Evolutionary conservation across 92 coral and sea anemone genomes (phyloP).

Genomic region (Pocillopora grandis): DNA sequence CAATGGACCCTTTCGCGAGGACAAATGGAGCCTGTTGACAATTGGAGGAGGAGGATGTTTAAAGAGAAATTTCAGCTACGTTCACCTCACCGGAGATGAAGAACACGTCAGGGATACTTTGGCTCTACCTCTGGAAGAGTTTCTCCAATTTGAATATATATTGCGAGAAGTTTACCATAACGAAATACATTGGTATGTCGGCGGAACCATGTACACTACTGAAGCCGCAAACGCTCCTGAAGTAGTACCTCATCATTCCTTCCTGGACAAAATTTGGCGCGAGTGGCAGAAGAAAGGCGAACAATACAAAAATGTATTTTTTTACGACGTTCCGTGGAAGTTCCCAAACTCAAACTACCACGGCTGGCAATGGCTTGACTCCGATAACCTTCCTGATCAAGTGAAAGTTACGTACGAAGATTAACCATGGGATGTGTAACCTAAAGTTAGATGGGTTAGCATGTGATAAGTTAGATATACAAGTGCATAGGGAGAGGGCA

Average conservation of each 20-base stretch:
- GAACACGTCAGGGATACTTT: constrained; percentile 26
- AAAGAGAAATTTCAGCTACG: constrained; percentile 28
- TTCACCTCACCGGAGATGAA: constrained; percentile 27
- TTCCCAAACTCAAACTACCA: constrained; percentile 61
- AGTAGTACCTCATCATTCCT: constrained; percentile 77
- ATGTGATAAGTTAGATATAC: too few relatives aligned
- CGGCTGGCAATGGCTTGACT: constrained; percentile 77
- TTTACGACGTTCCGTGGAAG: constrained; percentile 11
- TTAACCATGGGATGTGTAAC: background rate
- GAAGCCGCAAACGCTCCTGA: constrained; percentile 79
- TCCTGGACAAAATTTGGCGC: constrained; percentile 85
- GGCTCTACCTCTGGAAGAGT: constrained; percentile 41
- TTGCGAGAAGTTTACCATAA: constrained; percentile 60
- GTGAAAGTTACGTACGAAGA: constrained; percentile 60
- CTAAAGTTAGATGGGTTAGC: too few relatives aligned
- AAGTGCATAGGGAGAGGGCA: too few relatives aligned
- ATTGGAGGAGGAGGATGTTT: constrained; percentile 49
- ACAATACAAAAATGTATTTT: constrained; percentile 50
- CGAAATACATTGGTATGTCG: constrained; percentile 61
- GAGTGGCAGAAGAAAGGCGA: constrained; percentile 72
- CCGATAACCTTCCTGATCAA: constrained; percentile 69
- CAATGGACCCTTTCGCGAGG: constrained; percentile 50
- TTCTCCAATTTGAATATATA: constrained; percentile 48
- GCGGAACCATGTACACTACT: constrained; percentile 48
- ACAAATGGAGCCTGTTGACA: constrained; percentile 25